phyloP scores from a whole-genome alignment of 2,113 vertebrate genomes.

The Leptobrachium leishanense region DNA sequence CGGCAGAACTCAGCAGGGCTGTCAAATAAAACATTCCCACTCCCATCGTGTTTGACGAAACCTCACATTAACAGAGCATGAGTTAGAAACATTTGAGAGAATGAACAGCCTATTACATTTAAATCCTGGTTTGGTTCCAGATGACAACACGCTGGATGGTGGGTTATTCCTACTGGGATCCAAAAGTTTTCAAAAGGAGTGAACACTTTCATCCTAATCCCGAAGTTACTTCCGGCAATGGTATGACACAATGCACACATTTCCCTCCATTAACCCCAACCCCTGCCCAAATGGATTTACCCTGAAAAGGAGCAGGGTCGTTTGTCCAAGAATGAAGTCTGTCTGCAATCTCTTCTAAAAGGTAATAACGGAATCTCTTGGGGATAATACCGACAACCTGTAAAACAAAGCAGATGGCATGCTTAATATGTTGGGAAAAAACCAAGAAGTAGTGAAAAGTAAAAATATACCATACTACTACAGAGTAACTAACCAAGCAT shows the following conservation, averaged over 20 bases:
- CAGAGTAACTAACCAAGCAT: too few species aligned
- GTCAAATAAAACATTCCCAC: constrained; percentile 23
- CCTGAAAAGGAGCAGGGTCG: neutral
- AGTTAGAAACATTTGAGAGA: neutral
- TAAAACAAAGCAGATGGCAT: neutral
- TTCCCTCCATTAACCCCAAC: constrained; percentile 3
- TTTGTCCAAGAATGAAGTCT: neutral
- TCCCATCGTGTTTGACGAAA: neutral
- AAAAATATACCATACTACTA: too few species aligned
- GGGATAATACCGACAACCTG: neutral
- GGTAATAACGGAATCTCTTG: neutral
- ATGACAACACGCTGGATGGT: neutral
- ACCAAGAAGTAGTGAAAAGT: too few species aligned
- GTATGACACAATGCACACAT: constrained; percentile 3
- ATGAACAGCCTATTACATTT: constrained; percentile 1
- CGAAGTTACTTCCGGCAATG: constrained; percentile 1
- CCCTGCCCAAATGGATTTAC: neutral
- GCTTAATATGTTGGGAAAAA: too few species aligned
- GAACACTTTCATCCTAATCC: constrained; percentile 12
- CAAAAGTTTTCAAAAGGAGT: constrained; percentile 2
- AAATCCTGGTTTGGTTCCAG: constrained; percentile 10
- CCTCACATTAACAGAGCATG: constrained; percentile 8
- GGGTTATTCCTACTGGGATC: neutral
- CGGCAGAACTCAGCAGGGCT: constrained; percentile 4
- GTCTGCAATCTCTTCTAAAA: neutral